phyloP scores from a whole-genome alignment of 2,888 invertebrate genomes.

The Drosophila kokeensis region DNA sequence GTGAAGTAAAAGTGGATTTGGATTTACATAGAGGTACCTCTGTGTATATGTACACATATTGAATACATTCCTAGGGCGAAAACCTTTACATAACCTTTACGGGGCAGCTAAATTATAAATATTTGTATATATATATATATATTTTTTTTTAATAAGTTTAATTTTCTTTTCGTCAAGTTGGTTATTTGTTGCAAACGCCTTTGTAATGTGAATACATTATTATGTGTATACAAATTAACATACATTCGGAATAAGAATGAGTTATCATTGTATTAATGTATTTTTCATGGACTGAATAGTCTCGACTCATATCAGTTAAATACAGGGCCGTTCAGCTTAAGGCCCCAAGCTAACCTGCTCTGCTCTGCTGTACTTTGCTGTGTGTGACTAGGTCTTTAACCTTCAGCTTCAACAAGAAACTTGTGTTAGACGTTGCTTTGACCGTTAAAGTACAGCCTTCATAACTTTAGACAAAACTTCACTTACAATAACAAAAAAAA shows the following conservation, averaged over 20 bases:
- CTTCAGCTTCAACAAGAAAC: slow-evolving; percentile 33
- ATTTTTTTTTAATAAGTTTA: not conserved
- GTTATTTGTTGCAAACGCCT: not conserved
- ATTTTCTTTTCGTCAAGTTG: not conserved
- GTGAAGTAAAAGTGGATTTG: not conserved
- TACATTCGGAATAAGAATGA: slow-evolving; percentile 9
- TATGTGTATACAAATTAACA: not conserved
- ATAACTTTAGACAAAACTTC: slow-evolving; percentile 9
- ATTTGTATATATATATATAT: not conserved
- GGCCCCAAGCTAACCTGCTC: slow-evolving; percentile 27
- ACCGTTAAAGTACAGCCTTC: slow-evolving; percentile 61
- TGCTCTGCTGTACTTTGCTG: not conserved
- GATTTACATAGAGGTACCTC: not conserved
- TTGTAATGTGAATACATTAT: not conserved
- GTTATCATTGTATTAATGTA: slow-evolving; percentile 16
- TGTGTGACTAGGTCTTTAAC: slow-evolving; percentile 37
- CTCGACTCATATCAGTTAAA: slow-evolving; percentile 11
- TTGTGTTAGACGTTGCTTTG: slow-evolving; percentile 29
- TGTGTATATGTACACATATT: not conserved
- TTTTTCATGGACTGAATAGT: slow-evolving; percentile 5
- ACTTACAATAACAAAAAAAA: not conserved
- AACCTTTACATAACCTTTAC: not conserved
- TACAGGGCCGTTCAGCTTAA: slow-evolving; percentile 22
- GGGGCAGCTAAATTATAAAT: not conserved
- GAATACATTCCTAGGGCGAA: too few species aligned